Conservation (phyloP, 1,140 invertebrate genomes). For the Bombus ignitus region DNA sequence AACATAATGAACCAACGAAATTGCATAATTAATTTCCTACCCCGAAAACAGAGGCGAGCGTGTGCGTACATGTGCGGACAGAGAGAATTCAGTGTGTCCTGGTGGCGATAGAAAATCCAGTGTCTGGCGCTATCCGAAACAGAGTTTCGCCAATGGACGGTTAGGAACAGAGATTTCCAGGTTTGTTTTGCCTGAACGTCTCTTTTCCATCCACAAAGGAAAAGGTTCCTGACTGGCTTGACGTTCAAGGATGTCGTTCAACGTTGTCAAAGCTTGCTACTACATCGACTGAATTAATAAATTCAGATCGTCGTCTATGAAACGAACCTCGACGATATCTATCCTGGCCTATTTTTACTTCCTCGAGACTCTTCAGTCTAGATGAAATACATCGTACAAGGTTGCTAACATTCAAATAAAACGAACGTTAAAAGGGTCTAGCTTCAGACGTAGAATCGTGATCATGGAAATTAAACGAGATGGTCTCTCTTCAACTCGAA, state of each 20-base stretch:
- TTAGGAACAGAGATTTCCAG: neutral
- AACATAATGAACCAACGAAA: conserved; percentile 8
- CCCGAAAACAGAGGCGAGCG: neutral
- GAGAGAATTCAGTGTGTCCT: neutral
- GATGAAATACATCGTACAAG: conserved; percentile 14
- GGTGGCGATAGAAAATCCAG: neutral
- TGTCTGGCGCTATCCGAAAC: neutral
- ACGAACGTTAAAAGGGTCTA: conserved; percentile 9
- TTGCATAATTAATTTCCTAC: conserved; percentile 23
- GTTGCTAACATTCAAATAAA: conserved; percentile 12
- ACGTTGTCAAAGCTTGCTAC: neutral
- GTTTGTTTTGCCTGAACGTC: neutral
- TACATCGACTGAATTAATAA: neutral
- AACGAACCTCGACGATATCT: neutral
- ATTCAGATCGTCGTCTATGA: neutral
- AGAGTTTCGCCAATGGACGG: neutral
- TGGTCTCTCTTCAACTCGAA: conserved; percentile 18
- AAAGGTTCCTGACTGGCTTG: neutral
- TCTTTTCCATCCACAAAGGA: neutral
- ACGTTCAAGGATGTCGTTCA: conserved; percentile 1
- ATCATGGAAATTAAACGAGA: conserved; percentile 30
- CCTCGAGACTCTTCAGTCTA: neutral
- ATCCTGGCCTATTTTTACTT: conserved; percentile 17
- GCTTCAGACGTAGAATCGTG: conserved; percentile 4
- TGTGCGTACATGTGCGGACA: too few species aligned